phyloP scores from a whole-genome alignment of 2,797 vertebrate species.

The Telmatherina bonti region DNA sequence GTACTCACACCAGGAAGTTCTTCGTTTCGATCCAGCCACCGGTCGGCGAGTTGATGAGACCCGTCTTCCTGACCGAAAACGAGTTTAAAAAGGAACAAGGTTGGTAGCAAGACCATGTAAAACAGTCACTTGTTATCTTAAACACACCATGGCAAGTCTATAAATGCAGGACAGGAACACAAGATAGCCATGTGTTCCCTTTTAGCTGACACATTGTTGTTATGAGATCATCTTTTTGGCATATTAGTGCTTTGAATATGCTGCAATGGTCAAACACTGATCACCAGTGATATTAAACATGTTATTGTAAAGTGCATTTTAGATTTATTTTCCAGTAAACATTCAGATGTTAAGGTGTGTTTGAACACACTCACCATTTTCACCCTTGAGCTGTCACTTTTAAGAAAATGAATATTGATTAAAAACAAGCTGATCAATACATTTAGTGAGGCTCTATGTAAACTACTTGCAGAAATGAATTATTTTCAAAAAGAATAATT shows the following conservation, averaged over 20 bases:
- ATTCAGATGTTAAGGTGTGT: neutral
- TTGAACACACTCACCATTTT: neutral
- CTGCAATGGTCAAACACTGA: neutral
- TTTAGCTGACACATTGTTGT: neutral
- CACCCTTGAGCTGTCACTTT: neutral
- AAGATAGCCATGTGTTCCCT: neutral
- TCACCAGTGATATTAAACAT: neutral
- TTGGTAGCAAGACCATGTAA: conserved; percentile 68
- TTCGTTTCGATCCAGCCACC: conserved; percentile 96
- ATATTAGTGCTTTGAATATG: neutral
- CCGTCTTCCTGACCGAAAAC: conserved; percentile 94
- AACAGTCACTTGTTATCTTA: neutral
- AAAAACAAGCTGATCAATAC: too few species aligned
- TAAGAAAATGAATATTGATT: too few species aligned
- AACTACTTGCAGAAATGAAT: too few species aligned
- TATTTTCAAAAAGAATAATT: neutral
- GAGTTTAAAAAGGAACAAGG: conserved; percentile 98
- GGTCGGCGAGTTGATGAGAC: conserved; percentile 95
- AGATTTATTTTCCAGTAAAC: neutral
- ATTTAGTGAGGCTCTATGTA: too few species aligned
- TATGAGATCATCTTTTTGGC: too few species aligned
- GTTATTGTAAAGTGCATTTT: neutral
- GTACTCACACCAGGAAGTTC: conserved; percentile 94
- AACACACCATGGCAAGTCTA: neutral
- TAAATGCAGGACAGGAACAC: conserved; percentile 1